Evolutionary conservation across 2,113 vertebrate genomes (phyloP), one percentile per base, ranked within the genome.

Genomic region (Gallinago undulata): DNA sequence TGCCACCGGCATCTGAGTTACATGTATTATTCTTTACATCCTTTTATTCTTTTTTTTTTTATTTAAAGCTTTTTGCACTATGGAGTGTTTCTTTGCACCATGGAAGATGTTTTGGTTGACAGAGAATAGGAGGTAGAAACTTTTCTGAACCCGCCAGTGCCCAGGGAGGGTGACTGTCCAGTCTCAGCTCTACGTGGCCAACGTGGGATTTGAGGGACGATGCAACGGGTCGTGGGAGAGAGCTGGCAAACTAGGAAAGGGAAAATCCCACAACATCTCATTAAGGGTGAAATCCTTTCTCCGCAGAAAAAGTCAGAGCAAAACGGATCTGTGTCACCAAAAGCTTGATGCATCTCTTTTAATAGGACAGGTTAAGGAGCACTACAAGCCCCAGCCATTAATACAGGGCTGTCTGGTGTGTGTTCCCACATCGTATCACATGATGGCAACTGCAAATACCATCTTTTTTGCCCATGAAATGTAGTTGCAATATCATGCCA

Each of bases 361-460:
- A 64, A 56, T 35, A 43, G 33, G 56, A 17, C 57, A 51, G 60
- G 39, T 17, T 53, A 27, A 39, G 17, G 3, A 21, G 27, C 8
- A 13, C 56, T 68, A 11, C 22, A 33, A 84, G 12, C 1, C 7
- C 24, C 6, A 50, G 1, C 39, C 1, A 0, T 35, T 43, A 35
- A n/a, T 17, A 25, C 5, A 6, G 50, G 50, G 15, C 28, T 28
- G 33, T 25, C n/a, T 56, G 31, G 9, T 63, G n/a, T 0, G 0
- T 14, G 43, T 62, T 87, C 47, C 43, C 37, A 68, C 13, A 27
- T 16, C 23, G 2, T 25, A 21, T 30, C 39, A 45, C 31, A 2
- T 5, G 39, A n/a, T 37, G 30, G 27, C 10, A 53, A 30, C 41
- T n/a, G 33, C 17, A 88, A 12, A 62, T 19, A 35, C 0, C 1